A percentile compares a stretch with the other conserved stretches of the same genome.
Conservation (phyloP, 2,888 invertebrate species). For the Penaeus monodon region DNA sequence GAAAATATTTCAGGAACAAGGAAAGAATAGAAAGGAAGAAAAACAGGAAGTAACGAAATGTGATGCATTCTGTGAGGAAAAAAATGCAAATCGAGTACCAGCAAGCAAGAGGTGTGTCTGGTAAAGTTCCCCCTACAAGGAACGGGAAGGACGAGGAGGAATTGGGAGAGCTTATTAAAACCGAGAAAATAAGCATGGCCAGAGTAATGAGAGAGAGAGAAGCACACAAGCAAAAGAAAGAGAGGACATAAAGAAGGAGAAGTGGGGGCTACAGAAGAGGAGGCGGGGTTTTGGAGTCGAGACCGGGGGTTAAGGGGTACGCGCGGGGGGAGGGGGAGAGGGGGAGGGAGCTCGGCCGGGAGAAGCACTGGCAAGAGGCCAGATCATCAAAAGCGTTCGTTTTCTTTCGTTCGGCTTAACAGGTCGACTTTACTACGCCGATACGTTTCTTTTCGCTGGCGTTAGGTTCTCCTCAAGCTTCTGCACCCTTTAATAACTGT, state of each 20-base stretch:
- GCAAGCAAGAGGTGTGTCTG: neutral
- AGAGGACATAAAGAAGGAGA: neutral
- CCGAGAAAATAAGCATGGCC: neutral
- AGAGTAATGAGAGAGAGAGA: neutral
- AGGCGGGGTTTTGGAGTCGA: neutral
- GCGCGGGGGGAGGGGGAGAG: constrained; percentile 2
- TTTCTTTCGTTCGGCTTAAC: too few relatives aligned
- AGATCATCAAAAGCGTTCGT: too few relatives aligned
- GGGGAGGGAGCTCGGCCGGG: constrained; percentile 3
- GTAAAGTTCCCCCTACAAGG: neutral
- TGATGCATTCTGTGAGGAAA: too few relatives aligned
- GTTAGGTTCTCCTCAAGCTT: too few relatives aligned
- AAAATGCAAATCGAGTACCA: neutral
- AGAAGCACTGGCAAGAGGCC: too few relatives aligned
- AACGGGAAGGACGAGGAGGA: neutral
- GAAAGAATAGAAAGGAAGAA: too few relatives aligned
- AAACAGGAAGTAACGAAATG: too few relatives aligned
- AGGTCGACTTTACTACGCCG: too few relatives aligned
- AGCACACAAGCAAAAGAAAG: neutral
- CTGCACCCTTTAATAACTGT: too few relatives aligned
- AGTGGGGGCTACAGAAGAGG: neutral
- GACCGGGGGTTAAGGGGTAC: neutral
- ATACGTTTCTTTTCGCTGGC: too few relatives aligned
- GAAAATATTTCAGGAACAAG: too few relatives aligned
- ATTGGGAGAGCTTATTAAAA: neutral